Conservation (phyloP, 2,888 invertebrate species). For the Drosophila incognita region DNA sequence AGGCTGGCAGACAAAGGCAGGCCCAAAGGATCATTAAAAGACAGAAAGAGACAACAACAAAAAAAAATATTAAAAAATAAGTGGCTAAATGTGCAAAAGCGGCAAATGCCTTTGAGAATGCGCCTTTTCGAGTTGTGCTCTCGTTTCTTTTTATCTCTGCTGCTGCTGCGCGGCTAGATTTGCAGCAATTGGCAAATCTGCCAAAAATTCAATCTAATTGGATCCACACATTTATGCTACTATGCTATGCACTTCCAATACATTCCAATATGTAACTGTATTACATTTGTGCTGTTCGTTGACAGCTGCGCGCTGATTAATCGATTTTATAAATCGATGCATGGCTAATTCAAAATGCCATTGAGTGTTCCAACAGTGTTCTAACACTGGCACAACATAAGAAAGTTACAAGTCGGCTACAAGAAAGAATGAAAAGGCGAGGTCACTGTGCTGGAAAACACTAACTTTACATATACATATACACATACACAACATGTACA, state of each 20-base stretch:
- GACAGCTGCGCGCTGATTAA: constrained; percentile 40
- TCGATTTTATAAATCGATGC: constrained; percentile 41
- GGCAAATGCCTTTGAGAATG: constrained; percentile 28
- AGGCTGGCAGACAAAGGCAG: constrained; percentile 39
- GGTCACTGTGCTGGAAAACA: constrained; percentile 50
- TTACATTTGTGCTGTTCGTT: constrained; percentile 17
- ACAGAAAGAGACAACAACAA: not conserved
- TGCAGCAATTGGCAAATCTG: constrained; percentile 25
- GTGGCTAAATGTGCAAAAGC: constrained; percentile 12
- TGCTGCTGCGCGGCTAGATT: constrained; percentile 28
- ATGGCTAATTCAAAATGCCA: constrained; percentile 23
- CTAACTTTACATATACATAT: constrained; percentile 1
- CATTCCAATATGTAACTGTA: constrained; percentile 13
- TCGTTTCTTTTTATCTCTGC: constrained; percentile 8
- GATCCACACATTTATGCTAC: constrained; percentile 1
- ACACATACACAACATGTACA: not conserved
- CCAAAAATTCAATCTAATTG: constrained; percentile 32
- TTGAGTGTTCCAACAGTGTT: constrained; percentile 1
- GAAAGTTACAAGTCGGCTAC: constrained; percentile 19
- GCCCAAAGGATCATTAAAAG: constrained; percentile 53
- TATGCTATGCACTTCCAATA: not conserved
- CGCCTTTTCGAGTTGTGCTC: constrained; percentile 16
- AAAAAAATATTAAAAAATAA: constrained; percentile 32
- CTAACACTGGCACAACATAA: constrained; percentile 20
- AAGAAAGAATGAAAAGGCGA: constrained; percentile 27